Evolutionary conservation across 2,113 vertebrate species (phyloP).

Genomic region (Noctilio leporinus): DNA sequence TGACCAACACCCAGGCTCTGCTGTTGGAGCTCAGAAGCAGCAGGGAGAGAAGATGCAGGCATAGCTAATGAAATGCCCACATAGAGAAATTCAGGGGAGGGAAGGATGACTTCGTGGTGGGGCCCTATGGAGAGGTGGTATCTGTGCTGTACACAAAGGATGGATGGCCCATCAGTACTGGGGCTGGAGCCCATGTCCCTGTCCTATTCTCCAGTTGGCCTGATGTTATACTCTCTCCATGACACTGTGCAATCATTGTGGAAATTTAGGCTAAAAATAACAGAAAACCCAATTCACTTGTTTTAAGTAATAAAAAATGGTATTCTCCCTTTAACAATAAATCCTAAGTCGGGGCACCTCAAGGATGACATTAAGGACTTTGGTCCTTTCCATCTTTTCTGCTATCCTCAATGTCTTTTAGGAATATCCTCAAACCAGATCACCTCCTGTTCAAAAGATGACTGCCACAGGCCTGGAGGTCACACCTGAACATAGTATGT

Average conservation of each 20-base stretch:
- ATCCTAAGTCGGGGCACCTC: neutral
- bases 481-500: neutral
- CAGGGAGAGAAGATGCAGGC: neutral
- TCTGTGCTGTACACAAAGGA: neutral
- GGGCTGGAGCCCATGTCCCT: neutral
- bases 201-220: neutral
- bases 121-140: neutral
- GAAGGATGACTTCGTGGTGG: neutral
- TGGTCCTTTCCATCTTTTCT: neutral
- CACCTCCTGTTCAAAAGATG: neutral
- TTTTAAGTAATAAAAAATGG: neutral
- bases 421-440: neutral
- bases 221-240: neutral
- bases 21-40: neutral
- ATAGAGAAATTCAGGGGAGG: neutral
- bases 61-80: neutral
- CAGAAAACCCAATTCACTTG: neutral
- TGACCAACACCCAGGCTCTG: neutral
- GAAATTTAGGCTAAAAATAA: neutral
- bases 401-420: neutral
- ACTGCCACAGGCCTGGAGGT: neutral
- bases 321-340: neutral
- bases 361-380: neutral
- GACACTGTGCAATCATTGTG: neutral
- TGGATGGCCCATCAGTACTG: fast-evolving